Conservation (phyloP, 2,113 vertebrate species). For the human region DNA sequence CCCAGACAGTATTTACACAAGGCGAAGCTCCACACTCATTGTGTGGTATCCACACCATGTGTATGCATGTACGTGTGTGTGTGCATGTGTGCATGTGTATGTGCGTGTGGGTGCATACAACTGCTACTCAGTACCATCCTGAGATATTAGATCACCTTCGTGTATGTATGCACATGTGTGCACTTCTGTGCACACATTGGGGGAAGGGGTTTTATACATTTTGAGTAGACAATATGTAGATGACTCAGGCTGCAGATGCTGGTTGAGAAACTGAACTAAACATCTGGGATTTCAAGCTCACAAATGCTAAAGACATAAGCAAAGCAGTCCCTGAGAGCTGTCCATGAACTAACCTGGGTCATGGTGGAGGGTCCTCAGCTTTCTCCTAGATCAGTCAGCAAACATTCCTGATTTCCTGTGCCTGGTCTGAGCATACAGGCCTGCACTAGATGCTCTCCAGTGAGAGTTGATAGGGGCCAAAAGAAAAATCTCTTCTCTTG, state of each 20-base stretch:
- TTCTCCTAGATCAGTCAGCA: background rate
- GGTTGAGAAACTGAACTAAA: background rate
- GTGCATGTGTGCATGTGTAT: background rate
- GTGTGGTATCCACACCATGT: too few relatives aligned
- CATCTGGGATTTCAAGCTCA: background rate
- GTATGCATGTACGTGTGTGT: background rate
- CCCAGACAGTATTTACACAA: background rate
- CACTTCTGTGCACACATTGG: background rate
- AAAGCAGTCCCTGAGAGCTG: rapidly evolving
- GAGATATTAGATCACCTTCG: background rate
- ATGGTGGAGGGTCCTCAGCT: rapidly evolving
- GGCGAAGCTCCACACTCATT: background rate
- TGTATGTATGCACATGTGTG: background rate
- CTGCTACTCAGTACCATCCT: background rate
- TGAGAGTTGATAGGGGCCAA: background rate
- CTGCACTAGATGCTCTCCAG: too few relatives aligned
- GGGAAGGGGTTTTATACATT: background rate
- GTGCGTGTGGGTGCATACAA: rapidly evolving
- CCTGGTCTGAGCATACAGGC: background rate
- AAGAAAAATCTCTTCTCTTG: background rate
- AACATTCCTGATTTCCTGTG: rapidly evolving
- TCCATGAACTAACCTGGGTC: rapidly evolving
- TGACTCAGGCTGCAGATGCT: background rate
- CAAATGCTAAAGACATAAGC: background rate
- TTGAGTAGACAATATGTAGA: background rate